Evolutionary conservation across 2,797 vertebrate genomes (phyloP).

Genomic region (Morus bassanus): DNA sequence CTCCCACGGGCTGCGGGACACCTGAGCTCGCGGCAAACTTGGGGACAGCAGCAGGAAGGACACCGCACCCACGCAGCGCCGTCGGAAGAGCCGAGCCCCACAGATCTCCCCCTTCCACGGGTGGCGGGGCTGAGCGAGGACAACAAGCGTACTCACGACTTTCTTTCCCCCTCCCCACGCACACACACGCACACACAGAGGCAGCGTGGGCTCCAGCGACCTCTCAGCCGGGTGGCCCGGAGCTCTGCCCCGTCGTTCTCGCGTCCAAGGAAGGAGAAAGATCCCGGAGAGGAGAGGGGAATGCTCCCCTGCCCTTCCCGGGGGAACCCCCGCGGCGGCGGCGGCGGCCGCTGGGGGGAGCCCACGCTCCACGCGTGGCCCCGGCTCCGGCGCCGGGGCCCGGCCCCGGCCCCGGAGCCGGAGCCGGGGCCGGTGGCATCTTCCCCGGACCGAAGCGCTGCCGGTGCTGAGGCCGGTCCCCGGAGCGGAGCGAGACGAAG

Average conservation of each 20-base stretch:
- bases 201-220: neutral
- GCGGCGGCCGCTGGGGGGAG: constrained; percentile 63
- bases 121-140: neutral
- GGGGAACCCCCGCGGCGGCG: neutral
- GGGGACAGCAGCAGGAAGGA: neutral
- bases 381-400: neutral
- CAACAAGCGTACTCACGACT: neutral
- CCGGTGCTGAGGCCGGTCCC: neutral
- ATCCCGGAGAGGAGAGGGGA: neutral
- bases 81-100: neutral
- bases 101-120: neutral
- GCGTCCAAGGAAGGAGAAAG: neutral
- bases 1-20: neutral
- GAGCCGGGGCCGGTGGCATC: fast-evolving
- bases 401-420: neutral
- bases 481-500: neutral
- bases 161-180: too few species aligned
- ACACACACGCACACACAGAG: too few species aligned
- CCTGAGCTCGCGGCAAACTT: neutral
- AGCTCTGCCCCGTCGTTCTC: neutral
- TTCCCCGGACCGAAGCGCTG: neutral
- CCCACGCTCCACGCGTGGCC: constrained; percentile 57
- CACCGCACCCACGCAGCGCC: neutral
- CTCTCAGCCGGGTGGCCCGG: neutral
- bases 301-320: neutral